Conservation (phyloP, 2,888 invertebrate genomes). For the Tenodera sinensis region DNA sequence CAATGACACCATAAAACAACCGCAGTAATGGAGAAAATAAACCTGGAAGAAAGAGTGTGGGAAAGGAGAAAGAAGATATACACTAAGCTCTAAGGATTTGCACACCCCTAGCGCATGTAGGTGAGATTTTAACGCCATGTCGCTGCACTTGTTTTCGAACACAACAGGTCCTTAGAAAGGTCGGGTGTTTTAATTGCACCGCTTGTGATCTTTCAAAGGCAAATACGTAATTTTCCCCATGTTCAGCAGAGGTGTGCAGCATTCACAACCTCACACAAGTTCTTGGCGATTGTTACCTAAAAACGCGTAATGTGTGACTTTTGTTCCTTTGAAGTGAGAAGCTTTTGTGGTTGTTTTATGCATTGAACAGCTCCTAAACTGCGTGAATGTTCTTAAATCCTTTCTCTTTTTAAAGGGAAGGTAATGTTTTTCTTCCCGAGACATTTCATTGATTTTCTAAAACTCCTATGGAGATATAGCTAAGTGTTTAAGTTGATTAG, state of each 20-base stretch:
- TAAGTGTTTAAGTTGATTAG: too few species aligned
- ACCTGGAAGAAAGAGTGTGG: too few species aligned
- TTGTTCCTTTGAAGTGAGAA: background rate
- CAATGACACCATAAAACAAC: too few species aligned
- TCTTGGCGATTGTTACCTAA: background rate
- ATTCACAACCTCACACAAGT: background rate
- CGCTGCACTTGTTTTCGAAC: background rate
- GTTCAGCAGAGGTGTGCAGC: too few species aligned
- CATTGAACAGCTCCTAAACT: background rate
- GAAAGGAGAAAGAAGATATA: too few species aligned
- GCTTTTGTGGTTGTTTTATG: background rate
- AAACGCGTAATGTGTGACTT: background rate
- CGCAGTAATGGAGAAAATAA: too few species aligned
- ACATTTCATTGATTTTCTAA: too few species aligned
- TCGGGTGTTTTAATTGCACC: background rate
- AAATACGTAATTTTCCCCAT: background rate
- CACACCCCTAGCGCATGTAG: background rate
- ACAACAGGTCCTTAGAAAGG: background rate
- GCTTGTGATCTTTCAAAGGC: background rate
- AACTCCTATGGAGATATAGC: too few species aligned
- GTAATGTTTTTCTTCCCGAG: background rate
- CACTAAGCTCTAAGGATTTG: too few species aligned
- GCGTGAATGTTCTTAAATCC: background rate
- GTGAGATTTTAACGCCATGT: background rate
- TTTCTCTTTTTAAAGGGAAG: background rate